phyloP scores from a whole-genome alignment of 1,140 invertebrate genomes.

The Cyclina sinensis region DNA sequence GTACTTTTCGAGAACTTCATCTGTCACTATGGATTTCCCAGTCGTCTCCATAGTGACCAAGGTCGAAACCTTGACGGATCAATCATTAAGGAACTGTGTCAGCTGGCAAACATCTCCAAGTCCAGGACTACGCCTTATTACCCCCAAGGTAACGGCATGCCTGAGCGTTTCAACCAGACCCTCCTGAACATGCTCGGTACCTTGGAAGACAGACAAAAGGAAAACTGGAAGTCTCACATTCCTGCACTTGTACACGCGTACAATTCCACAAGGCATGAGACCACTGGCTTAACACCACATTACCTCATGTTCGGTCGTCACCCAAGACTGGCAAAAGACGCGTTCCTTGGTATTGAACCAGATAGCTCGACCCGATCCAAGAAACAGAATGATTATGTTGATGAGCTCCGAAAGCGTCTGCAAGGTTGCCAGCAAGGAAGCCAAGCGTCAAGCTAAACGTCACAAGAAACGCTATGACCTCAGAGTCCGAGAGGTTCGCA shows the following conservation, averaged over 20 bases:
- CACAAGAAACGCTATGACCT: no score
- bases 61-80: no score
- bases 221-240: slow-evolving; percentile 66
- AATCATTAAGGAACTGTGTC: slow-evolving; percentile 69
- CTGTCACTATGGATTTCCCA: no score
- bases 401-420: slow-evolving; percentile 16
- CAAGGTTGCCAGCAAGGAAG: no score
- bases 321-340: slow-evolving; percentile 44
- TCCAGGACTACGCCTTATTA: slow-evolving; percentile 75
- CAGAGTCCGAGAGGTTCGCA: slow-evolving; percentile 16
- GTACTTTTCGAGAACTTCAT: no score
- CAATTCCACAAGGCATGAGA: slow-evolving; percentile 44
- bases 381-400: neutral
- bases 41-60: no score
- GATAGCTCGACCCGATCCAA: neutral
- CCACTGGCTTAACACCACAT: slow-evolving; percentile 57
- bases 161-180: no score
- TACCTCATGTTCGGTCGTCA: no score
- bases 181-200: slow-evolving; percentile 72
- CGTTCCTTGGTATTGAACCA: slow-evolving; percentile 5
- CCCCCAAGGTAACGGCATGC: slow-evolving; percentile 68
- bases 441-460: no score
- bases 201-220: slow-evolving; percentile 72
- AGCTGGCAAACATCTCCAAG: no score
- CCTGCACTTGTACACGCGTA: no score